Evolutionary conservation across 2,888 invertebrate species (phyloP), one percentile per base, ranked within the genome.

Genomic region (Oligia strigilis): DNA sequence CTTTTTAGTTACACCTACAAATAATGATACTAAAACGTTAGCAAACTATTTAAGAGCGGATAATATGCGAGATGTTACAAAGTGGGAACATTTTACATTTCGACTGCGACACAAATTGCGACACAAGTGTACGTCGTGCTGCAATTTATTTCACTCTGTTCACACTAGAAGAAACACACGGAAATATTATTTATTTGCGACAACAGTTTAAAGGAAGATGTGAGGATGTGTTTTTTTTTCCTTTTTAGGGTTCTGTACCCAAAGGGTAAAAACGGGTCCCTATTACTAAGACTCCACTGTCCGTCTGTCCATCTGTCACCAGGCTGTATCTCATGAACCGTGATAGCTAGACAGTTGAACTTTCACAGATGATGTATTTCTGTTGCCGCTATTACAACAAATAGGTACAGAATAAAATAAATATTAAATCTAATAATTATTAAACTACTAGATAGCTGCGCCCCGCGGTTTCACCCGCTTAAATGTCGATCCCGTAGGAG

Each of bases 131-230:
- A 60, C 46, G 36, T 8, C 62, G 40, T 46, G 43, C 60, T 72
- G 83, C 79, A 83, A 83, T 83, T 83, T 79, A 52, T 82, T 82
- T 66, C n/a, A 19, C 43, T 52, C 72, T 71, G 11, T 81, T 72
- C 60, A 72, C 69, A 64, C 74, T 69, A 43, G 43, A 72, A 75
- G 71, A 64, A 73, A 58, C 40, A 19, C 14, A 52, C 23, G 67
- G 13, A 62, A 69, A 64, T 77, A 77, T 77, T n/a, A 77, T 36
- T 40, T 72, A 64, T 72, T 64, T 81, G 43, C 3, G 43, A 43
- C 52, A 23, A 17, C 14, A 62, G n/a, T 75, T 75, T 69, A 14
- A 23, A n/a, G 6, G 4, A 43, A 36, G 5, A n/a, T 40, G 13
- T 36, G 2, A 9, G 13, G 1, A n/a, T n/a, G n/a, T 40, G 13